Evolutionary conservation across 2,888 invertebrate species (phyloP).

Genomic region (Alcis repandata): DNA sequence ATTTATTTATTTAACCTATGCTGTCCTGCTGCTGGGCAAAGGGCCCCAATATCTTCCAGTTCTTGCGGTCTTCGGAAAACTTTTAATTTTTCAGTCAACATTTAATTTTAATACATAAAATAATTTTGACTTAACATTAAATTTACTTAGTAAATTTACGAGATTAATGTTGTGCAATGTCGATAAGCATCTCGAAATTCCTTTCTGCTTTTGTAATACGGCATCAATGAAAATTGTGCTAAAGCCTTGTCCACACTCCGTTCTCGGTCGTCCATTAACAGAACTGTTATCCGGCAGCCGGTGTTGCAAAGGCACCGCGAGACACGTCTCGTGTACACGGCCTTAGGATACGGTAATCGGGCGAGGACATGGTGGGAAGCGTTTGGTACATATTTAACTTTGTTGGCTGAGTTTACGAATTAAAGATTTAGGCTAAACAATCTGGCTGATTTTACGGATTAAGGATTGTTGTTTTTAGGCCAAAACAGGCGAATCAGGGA

Average conservation of each 20-base stretch:
- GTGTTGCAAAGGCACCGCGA: slow-evolving; percentile 58
- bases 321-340: slow-evolving; percentile 40
- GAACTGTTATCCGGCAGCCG: slow-evolving; percentile 57
- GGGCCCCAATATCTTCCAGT: no score
- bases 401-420: background rate
- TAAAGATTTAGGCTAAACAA: no score
- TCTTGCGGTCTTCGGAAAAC: no score
- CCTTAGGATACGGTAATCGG: slow-evolving; percentile 32
- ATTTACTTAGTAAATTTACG: no score
- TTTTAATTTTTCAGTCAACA: no score
- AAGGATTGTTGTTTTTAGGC: no score
- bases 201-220: background rate
- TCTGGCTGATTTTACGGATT: no score
- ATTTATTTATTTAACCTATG: no score
- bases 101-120: no score
- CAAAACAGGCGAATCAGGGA: no score
- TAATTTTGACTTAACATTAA: no score
- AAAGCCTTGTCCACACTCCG: slow-evolving; percentile 49
- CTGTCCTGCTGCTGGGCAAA: no score
- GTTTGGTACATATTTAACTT: background rate
- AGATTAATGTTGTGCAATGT: background rate
- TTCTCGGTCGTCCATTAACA: slow-evolving; percentile 52
- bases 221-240: background rate
- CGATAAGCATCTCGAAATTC: background rate
- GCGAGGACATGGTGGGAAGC: slow-evolving; percentile 37